A percentile compares a stretch with the other conserved stretches of the same genome.
Conservation (phyloP, 2,888 invertebrate genomes). For the Microchrysa polita region DNA sequence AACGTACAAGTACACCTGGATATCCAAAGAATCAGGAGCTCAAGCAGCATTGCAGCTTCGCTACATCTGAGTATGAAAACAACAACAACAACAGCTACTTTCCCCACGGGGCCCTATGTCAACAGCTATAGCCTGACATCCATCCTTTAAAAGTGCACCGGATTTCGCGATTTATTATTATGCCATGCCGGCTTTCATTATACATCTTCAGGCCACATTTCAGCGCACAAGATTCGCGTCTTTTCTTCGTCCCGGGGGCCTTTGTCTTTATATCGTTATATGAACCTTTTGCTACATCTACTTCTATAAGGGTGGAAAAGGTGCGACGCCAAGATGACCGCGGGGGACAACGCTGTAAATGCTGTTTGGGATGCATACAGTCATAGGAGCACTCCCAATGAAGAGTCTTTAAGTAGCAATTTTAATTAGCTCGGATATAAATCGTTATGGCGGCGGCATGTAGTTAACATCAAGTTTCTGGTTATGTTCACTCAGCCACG, state of each 20-base stretch:
- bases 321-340: not conserved
- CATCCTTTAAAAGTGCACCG: slow-evolving; percentile 39
- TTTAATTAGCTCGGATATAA: slow-evolving; percentile 44
- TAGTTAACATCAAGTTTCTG: slow-evolving; percentile 43
- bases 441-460: slow-evolving; percentile 43
- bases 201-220: slow-evolving; percentile 24
- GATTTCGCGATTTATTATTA: slow-evolving; percentile 40
- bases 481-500: slow-evolving; percentile 37
- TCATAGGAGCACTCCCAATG: not conserved
- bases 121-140: slow-evolving; percentile 36
- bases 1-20: slow-evolving; percentile 27
- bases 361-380: no score
- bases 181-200: slow-evolving; percentile 32
- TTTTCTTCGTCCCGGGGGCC: slow-evolving; percentile 1
- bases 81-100: slow-evolving; percentile 17
- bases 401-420: slow-evolving; percentile 43
- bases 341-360: no score
- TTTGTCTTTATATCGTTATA: slow-evolving; percentile 18
- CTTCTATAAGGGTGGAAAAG: not conserved
- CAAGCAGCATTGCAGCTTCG: no score
- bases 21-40: not conserved
- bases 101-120: slow-evolving; percentile 35
- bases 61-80: not conserved
- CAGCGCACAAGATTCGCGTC: slow-evolving; percentile 2
- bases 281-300: not conserved